A percentile compares a stretch with the other conserved stretches of the same genome.
These are phyloP conservation scores for Apantesis nais DNA, from an alignment of 2,888 invertebrate species.

Conservation along the genomic window DNA sequence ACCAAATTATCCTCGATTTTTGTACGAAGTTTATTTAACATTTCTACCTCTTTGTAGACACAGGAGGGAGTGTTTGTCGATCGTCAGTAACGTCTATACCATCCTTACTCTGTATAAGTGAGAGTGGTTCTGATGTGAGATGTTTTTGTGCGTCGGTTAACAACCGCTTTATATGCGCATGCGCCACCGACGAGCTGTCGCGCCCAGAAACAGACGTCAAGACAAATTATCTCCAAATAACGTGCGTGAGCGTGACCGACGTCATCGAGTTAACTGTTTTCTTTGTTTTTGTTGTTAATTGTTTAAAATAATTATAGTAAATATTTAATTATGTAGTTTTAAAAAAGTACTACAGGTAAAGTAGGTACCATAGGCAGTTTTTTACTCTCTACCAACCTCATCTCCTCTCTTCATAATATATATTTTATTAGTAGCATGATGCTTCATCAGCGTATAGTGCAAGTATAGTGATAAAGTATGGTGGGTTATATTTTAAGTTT, in stretches of 20 bases:
- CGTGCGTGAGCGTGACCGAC: background rate
- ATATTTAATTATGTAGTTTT: too few relatives aligned
- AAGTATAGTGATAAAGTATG: too few relatives aligned
- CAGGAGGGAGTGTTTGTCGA: background rate
- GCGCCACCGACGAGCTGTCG: constrained; percentile 23
- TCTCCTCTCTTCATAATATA: background rate
- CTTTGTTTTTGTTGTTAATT: constrained; percentile 1
- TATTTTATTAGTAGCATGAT: background rate
- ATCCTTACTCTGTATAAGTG: constrained; percentile 52
- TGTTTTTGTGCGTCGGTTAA: constrained; percentile 46
- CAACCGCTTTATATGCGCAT: constrained; percentile 39
- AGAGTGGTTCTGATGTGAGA: constrained; percentile 58
- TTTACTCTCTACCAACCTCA: background rate
- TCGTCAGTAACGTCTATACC: constrained; percentile 21
- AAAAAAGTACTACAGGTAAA: too few relatives aligned
- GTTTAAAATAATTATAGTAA: background rate
- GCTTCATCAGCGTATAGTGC: too few relatives aligned
- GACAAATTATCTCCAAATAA: constrained; percentile 14
- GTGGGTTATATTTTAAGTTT: too few relatives aligned
- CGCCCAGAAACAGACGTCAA: constrained; percentile 7
- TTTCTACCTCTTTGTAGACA: background rate
- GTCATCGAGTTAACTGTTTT: background rate
- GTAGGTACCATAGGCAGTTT: too few relatives aligned
- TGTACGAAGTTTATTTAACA: too few relatives aligned
- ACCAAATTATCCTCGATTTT: too few relatives aligned